phyloP scores from a whole-genome alignment of 2,888 invertebrate genomes.

The Lingula anatina region DNA sequence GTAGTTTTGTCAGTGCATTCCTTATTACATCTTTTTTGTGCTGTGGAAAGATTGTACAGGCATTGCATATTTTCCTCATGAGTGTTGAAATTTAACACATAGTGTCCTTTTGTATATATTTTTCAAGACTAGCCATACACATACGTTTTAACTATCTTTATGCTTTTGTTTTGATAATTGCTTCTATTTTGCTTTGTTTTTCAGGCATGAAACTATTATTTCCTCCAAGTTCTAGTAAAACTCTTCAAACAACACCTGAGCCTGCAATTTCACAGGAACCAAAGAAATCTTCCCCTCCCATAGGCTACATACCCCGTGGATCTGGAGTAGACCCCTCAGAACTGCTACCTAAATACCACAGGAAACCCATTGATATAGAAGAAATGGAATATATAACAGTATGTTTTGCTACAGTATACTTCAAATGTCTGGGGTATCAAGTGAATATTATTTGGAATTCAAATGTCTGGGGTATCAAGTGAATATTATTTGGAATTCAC shows the following conservation, averaged over 20 bases:
- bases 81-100: too few species aligned
- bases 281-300: not conserved
- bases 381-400: slow-evolving; percentile 3
- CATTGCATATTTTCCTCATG: too few species aligned
- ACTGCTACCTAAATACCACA: not conserved
- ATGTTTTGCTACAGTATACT: not conserved
- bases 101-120: too few species aligned
- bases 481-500: not conserved
- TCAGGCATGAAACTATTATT: too few species aligned
- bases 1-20: too few species aligned
- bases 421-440: not conserved
- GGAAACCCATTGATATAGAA: not conserved
- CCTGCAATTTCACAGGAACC: not conserved
- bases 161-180: too few species aligned
- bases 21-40: too few species aligned
- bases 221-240: not conserved
- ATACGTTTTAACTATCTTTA: too few species aligned
- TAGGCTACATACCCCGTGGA: not conserved
- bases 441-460: not conserved
- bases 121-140: too few species aligned
- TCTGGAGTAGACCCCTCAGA: not conserved
- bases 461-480: not conserved
- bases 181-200: too few species aligned
- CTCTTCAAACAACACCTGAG: not conserved
- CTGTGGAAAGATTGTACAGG: too few species aligned